phyloP scores from a whole-genome alignment of 2,888 invertebrate genomes.

The Leptarthrus brevirostris region DNA sequence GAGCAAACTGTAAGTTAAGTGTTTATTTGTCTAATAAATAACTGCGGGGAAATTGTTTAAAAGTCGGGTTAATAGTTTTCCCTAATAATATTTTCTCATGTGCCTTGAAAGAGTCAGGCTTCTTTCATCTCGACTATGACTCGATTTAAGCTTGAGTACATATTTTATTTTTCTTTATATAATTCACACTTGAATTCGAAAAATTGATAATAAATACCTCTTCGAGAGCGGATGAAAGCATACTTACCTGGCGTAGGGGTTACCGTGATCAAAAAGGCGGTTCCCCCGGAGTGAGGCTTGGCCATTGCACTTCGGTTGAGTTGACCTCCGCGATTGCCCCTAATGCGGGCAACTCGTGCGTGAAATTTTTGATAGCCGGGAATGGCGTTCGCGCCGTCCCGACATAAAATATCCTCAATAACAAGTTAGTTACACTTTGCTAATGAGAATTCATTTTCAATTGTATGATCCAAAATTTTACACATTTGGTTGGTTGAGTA shows the following conservation, averaged over 20 bases:
- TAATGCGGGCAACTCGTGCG: conserved; percentile 77
- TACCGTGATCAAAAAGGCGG: conserved; percentile 78
- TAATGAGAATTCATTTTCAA: too few species aligned
- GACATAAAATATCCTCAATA: conserved; percentile 42
- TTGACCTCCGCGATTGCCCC: conserved; percentile 78
- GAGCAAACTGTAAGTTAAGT: too few species aligned
- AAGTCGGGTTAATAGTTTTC: too few species aligned
- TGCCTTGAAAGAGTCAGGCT: too few species aligned
- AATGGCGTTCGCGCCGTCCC: conserved; percentile 69
- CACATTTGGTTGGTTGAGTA: too few species aligned
- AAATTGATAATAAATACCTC: neutral
- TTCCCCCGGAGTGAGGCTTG: conserved; percentile 77
- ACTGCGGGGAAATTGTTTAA: too few species aligned
- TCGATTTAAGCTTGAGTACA: too few species aligned
- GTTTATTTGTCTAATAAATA: too few species aligned
- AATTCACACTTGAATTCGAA: neutral
- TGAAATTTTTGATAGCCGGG: conserved; percentile 73
- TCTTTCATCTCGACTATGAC: too few species aligned
- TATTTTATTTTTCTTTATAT: neutral
- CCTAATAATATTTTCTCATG: too few species aligned
- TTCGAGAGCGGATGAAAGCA: conserved; percentile 50
- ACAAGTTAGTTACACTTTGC: neutral
- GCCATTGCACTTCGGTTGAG: conserved; percentile 77
- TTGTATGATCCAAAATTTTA: too few species aligned
- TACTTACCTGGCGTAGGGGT: conserved; percentile 69